Evolutionary conservation across 2,113 vertebrate species (phyloP), one percentile per base, ranked within the genome.

Genomic region (Nothobranchius furzeri): DNA sequence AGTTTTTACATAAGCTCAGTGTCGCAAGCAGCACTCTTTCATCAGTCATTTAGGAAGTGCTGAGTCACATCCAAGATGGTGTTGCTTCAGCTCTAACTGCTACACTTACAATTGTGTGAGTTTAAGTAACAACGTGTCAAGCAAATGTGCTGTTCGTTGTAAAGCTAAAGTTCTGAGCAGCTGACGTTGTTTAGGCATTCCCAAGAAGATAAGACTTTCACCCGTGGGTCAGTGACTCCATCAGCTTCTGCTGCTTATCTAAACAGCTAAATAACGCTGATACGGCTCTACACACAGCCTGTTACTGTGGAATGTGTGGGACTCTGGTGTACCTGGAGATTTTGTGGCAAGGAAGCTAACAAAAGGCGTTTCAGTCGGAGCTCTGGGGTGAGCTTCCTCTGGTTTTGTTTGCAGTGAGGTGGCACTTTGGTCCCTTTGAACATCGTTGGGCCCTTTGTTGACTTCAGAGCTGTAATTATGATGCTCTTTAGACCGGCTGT

Each of bases 351-450:
- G 86, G 43, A 79, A 88, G 61, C 86, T 90, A 64, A 86, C 78
- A 75, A 87, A 83, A 10, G 90, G 76, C 15, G 58, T 46, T 0
- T 86, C 76, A 2, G 89, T 85, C 12, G 81, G 73, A 13, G 75
- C 63, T 54, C 9, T 67, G 17, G 62, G 64, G 45, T 66, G 64
- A 24, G 4, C 15, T 7, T 48, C 36, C 15, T 45, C 51, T 7
- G 37, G 55, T 35, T 63, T 76, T 43, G 87, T 67, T 50, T 88
- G 80, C 7, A 53, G 50, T 37, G 59, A 62, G 42, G 76, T 37
- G 68, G 51, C 78, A 75, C 80, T 92, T 84, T 95, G 94, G 78
- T 94, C 94, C 79, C 88, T 88, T 87, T 90, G 94, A 83, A 93
- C 81, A 49, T 94, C 88, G 15, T 85, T 92, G 36, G 59, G 83